A percentile compares a stretch with the other conserved stretches of the same genome.
These are phyloP conservation scores for Nymphalis c-album DNA, from an alignment of 2,888 invertebrate species.

Conservation along the genomic window DNA sequence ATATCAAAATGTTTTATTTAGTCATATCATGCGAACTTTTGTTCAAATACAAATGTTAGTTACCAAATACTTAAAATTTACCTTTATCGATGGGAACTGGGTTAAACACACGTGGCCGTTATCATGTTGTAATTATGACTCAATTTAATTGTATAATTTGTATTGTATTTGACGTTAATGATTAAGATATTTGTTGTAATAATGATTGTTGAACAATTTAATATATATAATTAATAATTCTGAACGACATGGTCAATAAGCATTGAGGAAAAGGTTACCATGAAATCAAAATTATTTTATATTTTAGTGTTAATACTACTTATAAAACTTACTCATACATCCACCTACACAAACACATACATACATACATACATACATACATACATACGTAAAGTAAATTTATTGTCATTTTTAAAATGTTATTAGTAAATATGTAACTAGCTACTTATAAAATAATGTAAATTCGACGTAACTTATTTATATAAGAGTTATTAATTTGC, in stretches of 20 bases:
- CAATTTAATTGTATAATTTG: constrained; percentile 25
- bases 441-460: too few relatives aligned
- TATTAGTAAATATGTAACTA: too few relatives aligned
- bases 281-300: neutral
- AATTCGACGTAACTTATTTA: too few relatives aligned
- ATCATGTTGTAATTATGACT: constrained; percentile 25
- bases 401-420: too few relatives aligned
- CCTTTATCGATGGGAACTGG: constrained; percentile 31
- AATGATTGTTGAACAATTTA: constrained; percentile 15
- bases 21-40: constrained; percentile 18
- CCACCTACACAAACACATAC: too few relatives aligned
- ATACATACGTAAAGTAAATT: too few relatives aligned
- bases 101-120: constrained; percentile 18
- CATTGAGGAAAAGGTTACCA: neutral
- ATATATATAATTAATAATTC: constrained; percentile 1
- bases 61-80: constrained; percentile 21
- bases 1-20: constrained; percentile 13
- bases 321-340: too few relatives aligned
- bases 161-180: constrained; percentile 23
- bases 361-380: too few relatives aligned
- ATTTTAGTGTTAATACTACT: too few relatives aligned
- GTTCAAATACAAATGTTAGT: constrained; percentile 1
- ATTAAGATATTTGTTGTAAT: constrained; percentile 4
- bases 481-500: too few relatives aligned
- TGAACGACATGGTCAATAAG: neutral